These are phyloP conservation scores for Reticulitermes lucifugus DNA, from an alignment of 2,888 invertebrate genomes.

Conservation along the genomic window DNA sequence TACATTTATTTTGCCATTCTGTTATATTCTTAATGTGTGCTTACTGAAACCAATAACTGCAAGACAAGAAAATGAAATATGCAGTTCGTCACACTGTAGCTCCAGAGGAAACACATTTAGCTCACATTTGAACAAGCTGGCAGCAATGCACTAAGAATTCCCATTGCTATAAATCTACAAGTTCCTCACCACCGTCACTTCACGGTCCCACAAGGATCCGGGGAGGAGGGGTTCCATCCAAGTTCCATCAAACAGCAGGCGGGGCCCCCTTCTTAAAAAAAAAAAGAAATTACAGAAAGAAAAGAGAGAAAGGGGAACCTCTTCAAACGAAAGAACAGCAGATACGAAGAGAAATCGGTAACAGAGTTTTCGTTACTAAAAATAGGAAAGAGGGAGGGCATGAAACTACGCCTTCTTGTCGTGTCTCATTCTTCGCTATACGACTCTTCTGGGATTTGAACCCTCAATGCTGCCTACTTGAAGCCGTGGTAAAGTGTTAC, in stretches of 20 bases:
- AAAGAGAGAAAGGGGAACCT: neutral
- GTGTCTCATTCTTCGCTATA: slow-evolving; percentile 42
- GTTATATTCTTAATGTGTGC: too few species aligned
- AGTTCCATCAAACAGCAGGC: slow-evolving; percentile 32
- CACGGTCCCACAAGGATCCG: neutral
- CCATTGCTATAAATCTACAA: slow-evolving; percentile 45
- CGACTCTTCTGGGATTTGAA: slow-evolving; percentile 38
- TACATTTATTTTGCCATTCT: too few species aligned
- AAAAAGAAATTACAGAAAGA: slow-evolving; percentile 20
- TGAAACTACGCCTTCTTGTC: slow-evolving; percentile 28
- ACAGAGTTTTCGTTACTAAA: slow-evolving; percentile 33
- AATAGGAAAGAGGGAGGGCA: slow-evolving; percentile 1
- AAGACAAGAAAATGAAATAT: too few species aligned
- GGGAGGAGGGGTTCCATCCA: neutral
- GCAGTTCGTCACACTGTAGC: too few species aligned
- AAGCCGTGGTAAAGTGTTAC: slow-evolving; percentile 25
- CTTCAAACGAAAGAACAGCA: slow-evolving; percentile 26
- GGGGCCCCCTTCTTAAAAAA: slow-evolving; percentile 3
- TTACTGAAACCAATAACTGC: too few species aligned
- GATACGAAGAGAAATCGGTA: slow-evolving; percentile 36
- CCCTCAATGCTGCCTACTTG: slow-evolving; percentile 43
- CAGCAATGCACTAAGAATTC: slow-evolving; percentile 47
- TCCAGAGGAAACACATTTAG: too few species aligned
- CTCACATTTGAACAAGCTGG: slow-evolving; percentile 44
- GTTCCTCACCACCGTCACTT: slow-evolving; percentile 25